phyloP scores from a whole-genome alignment of 2,888 invertebrate genomes.

The Ichneumon xanthorius region DNA sequence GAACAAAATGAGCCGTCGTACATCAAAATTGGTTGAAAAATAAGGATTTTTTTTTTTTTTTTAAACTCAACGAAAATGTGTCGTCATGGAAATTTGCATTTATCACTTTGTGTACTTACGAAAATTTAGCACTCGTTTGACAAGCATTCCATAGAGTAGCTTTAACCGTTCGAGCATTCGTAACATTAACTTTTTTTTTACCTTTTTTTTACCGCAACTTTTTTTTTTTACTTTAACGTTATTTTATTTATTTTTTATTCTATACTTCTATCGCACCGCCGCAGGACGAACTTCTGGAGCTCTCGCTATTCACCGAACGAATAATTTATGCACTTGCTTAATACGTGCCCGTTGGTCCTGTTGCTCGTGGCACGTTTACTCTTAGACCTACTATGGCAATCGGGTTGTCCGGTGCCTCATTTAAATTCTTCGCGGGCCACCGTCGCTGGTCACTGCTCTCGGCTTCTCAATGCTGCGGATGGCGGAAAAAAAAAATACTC shows the following conservation, averaged over 20 bases:
- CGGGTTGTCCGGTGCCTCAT: constrained; percentile 41
- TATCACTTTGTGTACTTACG: no score
- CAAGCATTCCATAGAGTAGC: no score
- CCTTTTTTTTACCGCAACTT: not conserved
- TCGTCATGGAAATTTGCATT: no score
- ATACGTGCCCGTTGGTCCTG: constrained; percentile 5
- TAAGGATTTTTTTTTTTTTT: no score
- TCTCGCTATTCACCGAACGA: constrained; percentile 21
- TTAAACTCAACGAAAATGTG: no score
- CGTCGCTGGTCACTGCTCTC: constrained; percentile 51
- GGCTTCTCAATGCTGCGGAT: constrained; percentile 25
- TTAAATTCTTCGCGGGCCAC: constrained; percentile 56
- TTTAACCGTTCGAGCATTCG: no score
- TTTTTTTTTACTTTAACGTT: not conserved
- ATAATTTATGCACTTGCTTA: constrained; percentile 41
- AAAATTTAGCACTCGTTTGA: no score
- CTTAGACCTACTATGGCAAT: constrained; percentile 20
- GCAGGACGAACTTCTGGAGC: not conserved
- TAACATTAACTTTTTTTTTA: no score
- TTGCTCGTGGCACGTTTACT: constrained; percentile 5
- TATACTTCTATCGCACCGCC: not conserved
- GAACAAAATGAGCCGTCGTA: no score
- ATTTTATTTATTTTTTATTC: no score
- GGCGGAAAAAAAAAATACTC: constrained; percentile 21
- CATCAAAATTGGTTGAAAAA: no score